These are phyloP conservation scores for Chaetura pelagica DNA, from an alignment of 2,113 vertebrate species.

Conservation along the genomic window DNA sequence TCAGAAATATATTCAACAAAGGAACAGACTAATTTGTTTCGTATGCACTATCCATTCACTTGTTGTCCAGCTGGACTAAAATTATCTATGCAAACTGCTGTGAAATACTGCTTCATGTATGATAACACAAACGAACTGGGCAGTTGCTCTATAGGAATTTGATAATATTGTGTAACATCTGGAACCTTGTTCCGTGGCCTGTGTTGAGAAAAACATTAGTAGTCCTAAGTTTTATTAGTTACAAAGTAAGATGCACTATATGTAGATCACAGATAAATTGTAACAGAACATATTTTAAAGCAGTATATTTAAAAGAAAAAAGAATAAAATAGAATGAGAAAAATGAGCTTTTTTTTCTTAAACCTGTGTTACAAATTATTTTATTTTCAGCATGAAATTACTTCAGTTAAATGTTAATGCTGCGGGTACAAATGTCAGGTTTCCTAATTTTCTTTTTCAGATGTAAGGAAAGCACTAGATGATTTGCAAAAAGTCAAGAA, in stretches of 20 bases:
- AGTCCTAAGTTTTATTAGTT: conserved; percentile 35
- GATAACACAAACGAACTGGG: neutral
- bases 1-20: conserved; percentile 37
- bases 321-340: conserved; percentile 12
- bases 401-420: conserved; percentile 49
- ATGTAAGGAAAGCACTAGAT: conserved; percentile 88
- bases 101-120: conserved; percentile 36
- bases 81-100: conserved; percentile 17
- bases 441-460: conserved; percentile 79
- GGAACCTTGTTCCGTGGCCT: conserved; percentile 7
- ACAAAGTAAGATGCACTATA: neutral
- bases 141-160: conserved; percentile 42
- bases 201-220: neutral
- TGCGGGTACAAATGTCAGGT: neutral
- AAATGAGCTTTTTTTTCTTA: neutral
- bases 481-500: conserved; percentile 88
- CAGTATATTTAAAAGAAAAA: conserved; percentile 16
- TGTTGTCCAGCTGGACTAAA: conserved; percentile 54
- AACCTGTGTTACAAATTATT: conserved; percentile 44
- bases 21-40: conserved; percentile 46
- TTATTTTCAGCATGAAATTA: conserved; percentile 40
- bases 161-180: conserved; percentile 10
- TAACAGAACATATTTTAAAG: conserved; percentile 2
- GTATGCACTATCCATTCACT: conserved; percentile 2
- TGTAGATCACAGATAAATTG: conserved; percentile 12